Base-by-base conservation (phyloP, 53 echinoderm and acorn worm species). In the Mesocentrotus franciscanus region DNA sequence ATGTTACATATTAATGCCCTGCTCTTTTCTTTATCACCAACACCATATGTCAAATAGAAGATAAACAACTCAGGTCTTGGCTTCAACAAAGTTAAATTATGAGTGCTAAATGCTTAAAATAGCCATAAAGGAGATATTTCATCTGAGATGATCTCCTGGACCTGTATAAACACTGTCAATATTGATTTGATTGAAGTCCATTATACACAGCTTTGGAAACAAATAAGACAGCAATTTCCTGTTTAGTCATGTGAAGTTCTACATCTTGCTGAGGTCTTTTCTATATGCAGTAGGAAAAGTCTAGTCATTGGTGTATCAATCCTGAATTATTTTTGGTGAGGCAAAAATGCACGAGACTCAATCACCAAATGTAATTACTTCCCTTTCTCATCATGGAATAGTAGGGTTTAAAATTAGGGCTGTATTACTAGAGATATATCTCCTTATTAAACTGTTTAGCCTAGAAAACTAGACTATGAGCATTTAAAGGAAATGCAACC, bases 131-230 rank as follows among this genome's bases (percentile, higher is more conserved):
- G 74, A 74, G 29, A 74, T 30, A 74, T 30, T 74, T 74, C 74
- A 74, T 74, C 71, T 24, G 18, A 71, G 26, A 71, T 9, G 8
- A 71, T 22, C 71, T 9, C 74, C 74, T 29, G 30, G 74, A 74
- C 74, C 74, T 74, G 74, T 32, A 74, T 74, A 74, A 74, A 74
- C 74, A 74, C 74, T 32, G 74, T 74, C 74, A 32, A 74, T 74
- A 74, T 30, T 9, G 74, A 74, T 74, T 74, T 74, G 74, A 74
- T 74, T 74, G 74, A 74, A 74, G 74, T 74, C 30, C 32, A 30
- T 74, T 74, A 74, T 74, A 32, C 32, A 11, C 74, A 74, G 32
- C 74, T 74, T 74, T 74, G 32, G 74, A 74, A 74, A 74, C 30
- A 74, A 74, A 74, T 74, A 32, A 74, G 74, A 74, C 29, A 30